Percentiles rank a stretch among this genome's conserved stretches.
These are phyloP conservation scores for Rousettus leschenaultii DNA, from an alignment of 2,113 vertebrate genomes.

Conservation along the genomic window DNA sequence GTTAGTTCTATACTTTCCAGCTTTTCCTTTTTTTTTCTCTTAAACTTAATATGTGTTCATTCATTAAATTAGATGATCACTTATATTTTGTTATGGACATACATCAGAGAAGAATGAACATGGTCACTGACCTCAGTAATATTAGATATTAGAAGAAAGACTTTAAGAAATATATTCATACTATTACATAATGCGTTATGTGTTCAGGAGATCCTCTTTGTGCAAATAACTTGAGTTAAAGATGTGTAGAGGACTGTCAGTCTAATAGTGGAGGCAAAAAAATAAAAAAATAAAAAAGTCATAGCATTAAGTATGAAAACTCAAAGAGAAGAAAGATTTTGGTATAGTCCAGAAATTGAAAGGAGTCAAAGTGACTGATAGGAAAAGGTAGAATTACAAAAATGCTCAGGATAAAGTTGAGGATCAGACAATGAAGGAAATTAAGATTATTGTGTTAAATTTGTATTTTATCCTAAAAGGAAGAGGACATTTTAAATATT, in stretches of 20 bases:
- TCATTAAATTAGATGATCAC: neutral
- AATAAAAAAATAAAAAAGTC: neutral
- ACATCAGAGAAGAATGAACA: neutral
- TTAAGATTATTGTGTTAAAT: neutral
- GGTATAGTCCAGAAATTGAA: neutral
- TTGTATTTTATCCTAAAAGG: neutral
- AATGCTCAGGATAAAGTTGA: neutral
- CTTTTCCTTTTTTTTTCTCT: neutral
- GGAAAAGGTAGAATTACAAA: neutral
- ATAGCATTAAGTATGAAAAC: neutral
- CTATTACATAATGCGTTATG: neutral
- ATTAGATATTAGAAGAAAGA: neutral
- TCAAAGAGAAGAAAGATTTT: neutral
- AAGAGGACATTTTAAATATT: neutral
- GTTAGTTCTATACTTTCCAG: neutral
- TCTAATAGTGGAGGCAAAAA: neutral
- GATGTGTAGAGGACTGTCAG: neutral
- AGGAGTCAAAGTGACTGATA: neutral
- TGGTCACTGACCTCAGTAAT: neutral
- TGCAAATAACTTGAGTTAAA: neutral
- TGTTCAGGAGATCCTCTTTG: neutral
- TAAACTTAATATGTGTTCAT: neutral
- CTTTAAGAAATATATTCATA: neutral
- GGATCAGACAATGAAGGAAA: fast-evolving
- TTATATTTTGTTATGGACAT: neutral